phyloP scores from a whole-genome alignment of 2,888 invertebrate genomes.

The Diarsia rubi region DNA sequence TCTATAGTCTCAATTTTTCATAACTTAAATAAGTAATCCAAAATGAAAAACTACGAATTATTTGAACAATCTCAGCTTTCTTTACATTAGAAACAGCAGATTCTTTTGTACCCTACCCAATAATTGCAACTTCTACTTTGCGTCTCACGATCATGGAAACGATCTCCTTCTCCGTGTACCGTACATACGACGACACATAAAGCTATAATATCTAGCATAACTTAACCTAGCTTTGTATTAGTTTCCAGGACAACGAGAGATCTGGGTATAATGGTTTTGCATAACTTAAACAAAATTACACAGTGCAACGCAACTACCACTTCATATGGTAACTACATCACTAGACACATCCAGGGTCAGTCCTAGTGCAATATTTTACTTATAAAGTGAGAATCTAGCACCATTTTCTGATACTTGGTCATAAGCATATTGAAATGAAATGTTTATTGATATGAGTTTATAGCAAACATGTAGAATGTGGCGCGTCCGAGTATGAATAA shows the following conservation, averaged over 20 bases:
- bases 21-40: no score
- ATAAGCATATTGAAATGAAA: conserved; percentile 23
- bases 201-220: no score
- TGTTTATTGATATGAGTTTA: conserved; percentile 23
- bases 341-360: neutral
- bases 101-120: no score
- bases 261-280: no score
- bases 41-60: no score
- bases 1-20: no score
- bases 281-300: conserved; percentile 1
- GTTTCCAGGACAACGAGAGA: no score
- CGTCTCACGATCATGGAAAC: conserved; percentile 42
- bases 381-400: conserved; percentile 13
- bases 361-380: conserved; percentile 7
- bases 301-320: conserved; percentile 6
- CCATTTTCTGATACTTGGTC: conserved; percentile 19
- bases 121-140: conserved; percentile 36
- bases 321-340: conserved; percentile 23
- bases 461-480: conserved; percentile 1
- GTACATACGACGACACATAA: neutral
- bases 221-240: no score
- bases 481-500: neutral
- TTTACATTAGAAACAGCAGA: no score
- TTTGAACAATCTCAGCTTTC: no score
- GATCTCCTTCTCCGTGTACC: neutral